Conservation (phyloP, 2,113 vertebrate genomes). For the Coregonus clupeaformis region DNA sequence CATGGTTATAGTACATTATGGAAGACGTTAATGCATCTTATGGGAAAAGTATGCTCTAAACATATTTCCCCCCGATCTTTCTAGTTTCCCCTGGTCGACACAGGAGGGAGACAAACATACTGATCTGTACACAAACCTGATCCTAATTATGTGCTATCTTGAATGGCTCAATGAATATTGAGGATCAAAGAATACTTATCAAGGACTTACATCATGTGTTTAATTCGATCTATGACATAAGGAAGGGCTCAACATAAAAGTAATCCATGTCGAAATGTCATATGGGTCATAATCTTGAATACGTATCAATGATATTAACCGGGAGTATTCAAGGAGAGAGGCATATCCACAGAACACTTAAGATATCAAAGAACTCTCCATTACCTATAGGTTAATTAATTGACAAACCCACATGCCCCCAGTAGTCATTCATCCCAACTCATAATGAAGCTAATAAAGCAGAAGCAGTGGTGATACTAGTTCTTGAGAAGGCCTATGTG, state of each 20-base stretch:
- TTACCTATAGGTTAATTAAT: neutral
- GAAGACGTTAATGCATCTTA: neutral
- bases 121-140: slow-evolving; percentile 45
- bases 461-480: neutral
- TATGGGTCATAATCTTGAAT: neutral
- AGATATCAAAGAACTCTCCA: neutral
- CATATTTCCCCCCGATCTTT: slow-evolving; percentile 43
- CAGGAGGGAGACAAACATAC: slow-evolving; percentile 46
- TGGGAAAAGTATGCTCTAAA: neutral
- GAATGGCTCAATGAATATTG: slow-evolving; percentile 56
- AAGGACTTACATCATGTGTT: neutral
- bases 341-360: neutral
- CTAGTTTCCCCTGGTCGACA: slow-evolving; percentile 33
- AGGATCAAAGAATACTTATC: slow-evolving; percentile 21
- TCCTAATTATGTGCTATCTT: slow-evolving; percentile 58
- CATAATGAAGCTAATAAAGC: neutral
- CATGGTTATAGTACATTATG: neutral
- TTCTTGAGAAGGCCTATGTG: neutral
- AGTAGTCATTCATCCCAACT: neutral
- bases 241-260: too few species aligned
- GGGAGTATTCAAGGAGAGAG: neutral
- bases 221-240: neutral
- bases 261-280: too few species aligned
- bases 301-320: neutral
- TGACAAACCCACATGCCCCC: neutral